phyloP scores from a whole-genome alignment of 1,140 invertebrate species.

The Caenorhabditis remanei region DNA sequence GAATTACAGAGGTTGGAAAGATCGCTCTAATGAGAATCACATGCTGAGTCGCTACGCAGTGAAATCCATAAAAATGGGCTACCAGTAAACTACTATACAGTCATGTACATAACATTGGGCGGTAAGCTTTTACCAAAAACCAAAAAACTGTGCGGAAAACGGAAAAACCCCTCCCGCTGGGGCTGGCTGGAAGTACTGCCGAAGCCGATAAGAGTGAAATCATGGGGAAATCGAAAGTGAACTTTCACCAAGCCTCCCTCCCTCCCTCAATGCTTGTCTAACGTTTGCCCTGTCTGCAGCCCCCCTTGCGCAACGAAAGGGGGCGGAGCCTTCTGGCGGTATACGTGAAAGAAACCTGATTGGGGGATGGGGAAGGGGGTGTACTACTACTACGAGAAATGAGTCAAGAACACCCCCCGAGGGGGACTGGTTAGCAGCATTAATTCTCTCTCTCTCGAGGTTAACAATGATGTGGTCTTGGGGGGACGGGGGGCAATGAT shows the following conservation, averaged over 20 bases:
- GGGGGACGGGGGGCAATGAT: constrained; percentile 12
- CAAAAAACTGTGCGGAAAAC: constrained; percentile 39
- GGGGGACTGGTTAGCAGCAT: constrained; percentile 46
- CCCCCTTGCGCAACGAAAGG: background rate
- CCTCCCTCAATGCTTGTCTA: constrained; percentile 16
- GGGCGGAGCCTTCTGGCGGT: constrained; percentile 39
- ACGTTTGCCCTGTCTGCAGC: constrained; percentile 48
- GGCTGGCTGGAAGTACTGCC: background rate
- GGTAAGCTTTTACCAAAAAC: too few relatives aligned
- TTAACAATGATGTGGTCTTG: constrained; percentile 27
- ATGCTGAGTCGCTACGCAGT: too few relatives aligned
- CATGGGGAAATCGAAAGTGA: constrained; percentile 53
- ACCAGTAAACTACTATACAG: too few relatives aligned
- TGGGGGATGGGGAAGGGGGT: constrained; percentile 28
- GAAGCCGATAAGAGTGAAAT: constrained; percentile 47
- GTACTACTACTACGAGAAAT: constrained; percentile 48
- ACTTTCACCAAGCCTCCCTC: constrained; percentile 45
- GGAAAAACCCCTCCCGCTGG: constrained; percentile 20
- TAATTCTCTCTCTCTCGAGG: constrained; percentile 30
- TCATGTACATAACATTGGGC: too few relatives aligned
- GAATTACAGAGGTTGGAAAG: too few relatives aligned
- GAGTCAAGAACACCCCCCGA: constrained; percentile 51
- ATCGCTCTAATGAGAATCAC: too few relatives aligned
- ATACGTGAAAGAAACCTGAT: constrained; percentile 51
- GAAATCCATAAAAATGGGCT: too few relatives aligned